Percentiles rank a stretch among this genome's conserved stretches.
phyloP scores from a whole-genome alignment of 2,113 vertebrate genomes.

The Protobothrops mucrosquamatus region DNA sequence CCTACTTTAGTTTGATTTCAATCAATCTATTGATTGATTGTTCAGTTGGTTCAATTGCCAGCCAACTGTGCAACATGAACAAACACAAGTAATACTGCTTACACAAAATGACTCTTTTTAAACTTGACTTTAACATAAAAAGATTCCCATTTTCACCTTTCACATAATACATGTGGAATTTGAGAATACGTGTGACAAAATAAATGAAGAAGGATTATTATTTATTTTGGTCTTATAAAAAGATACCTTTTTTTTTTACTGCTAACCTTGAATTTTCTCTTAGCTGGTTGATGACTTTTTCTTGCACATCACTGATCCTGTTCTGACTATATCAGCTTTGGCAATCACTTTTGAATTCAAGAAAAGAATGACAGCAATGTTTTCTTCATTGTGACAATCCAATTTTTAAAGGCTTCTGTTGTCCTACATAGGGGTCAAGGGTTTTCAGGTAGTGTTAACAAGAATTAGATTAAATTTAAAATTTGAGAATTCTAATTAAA shows the following conservation, averaged over 20 bases:
- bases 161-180: not conserved
- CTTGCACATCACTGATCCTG: not conserved
- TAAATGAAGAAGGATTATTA: not conserved
- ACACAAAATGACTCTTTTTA: not conserved
- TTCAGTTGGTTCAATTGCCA: not conserved
- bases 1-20: not conserved
- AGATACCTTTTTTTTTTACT: not conserved
- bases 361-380: not conserved
- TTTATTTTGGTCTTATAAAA: not conserved
- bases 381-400: not conserved
- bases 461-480: not conserved
- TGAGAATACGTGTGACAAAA: not conserved
- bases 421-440: not conserved
- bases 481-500: not conserved
- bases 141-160: not conserved
- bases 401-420: not conserved
- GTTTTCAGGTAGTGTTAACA: not conserved
- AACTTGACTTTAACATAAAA: not conserved
- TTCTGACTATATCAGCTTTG: not conserved
- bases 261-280: not conserved
- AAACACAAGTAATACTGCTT: not conserved
- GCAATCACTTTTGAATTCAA: not conserved
- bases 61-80: not conserved
- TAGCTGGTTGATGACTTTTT: not conserved
- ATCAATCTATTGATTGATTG: not conserved